Evolutionary conservation across 2,888 invertebrate genomes (phyloP).

Genomic region (Drosophila falleni): DNA sequence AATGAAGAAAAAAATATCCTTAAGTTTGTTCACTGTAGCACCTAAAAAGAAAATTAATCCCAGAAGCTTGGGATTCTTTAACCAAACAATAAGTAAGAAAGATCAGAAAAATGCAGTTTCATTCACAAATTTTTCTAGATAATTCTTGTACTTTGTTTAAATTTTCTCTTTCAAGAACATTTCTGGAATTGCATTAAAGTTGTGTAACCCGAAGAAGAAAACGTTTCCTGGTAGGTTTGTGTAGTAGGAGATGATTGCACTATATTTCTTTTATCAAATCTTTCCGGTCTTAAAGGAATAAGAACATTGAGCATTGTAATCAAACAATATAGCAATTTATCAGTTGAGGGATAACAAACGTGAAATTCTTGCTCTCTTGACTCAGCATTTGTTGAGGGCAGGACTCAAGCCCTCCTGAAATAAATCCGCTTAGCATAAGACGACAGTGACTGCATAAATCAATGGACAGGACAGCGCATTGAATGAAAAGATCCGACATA

Average conservation of each 20-base stretch:
- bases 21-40: neutral
- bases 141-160: slow-evolving; percentile 5
- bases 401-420: slow-evolving; percentile 67
- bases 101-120: slow-evolving; percentile 19
- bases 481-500: slow-evolving; percentile 71
- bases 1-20: neutral
- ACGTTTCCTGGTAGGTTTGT: slow-evolving; percentile 33
- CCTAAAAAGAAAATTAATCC: too few species aligned
- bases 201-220: slow-evolving; percentile 17
- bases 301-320: slow-evolving; percentile 46
- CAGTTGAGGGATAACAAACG: slow-evolving; percentile 37
- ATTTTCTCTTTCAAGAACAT: slow-evolving; percentile 16
- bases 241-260: slow-evolving; percentile 4
- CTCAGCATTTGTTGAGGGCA: slow-evolving; percentile 39
- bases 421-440: slow-evolving; percentile 66
- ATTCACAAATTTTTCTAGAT: slow-evolving; percentile 29
- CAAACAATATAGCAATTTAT: slow-evolving; percentile 68
- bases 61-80: neutral
- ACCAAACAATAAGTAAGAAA: slow-evolving; percentile 12
- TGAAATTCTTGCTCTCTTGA: slow-evolving; percentile 41
- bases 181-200: neutral
- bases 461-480: slow-evolving; percentile 61
- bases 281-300: slow-evolving; percentile 38
- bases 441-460: slow-evolving; percentile 68
- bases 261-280: slow-evolving; percentile 33